Evolutionary conservation across 2,888 invertebrate genomes (phyloP).

Genomic region (Carcina quercana): DNA sequence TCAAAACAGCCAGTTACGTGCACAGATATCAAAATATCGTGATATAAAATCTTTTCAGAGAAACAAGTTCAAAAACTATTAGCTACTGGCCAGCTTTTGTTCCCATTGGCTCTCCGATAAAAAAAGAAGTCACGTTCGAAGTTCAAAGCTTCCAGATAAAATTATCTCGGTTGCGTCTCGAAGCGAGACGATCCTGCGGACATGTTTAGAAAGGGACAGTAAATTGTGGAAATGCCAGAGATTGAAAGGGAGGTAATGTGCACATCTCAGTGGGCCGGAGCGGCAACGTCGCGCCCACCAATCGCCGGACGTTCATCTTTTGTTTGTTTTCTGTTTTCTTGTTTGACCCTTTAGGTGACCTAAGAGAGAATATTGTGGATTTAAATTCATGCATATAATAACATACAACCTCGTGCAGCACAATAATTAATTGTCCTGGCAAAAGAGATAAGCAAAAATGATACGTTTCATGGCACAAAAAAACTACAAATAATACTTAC

Average conservation of each 20-base stretch:
- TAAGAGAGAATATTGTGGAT: constrained; percentile 28
- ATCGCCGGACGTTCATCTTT: constrained; percentile 52
- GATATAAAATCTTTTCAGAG: background rate
- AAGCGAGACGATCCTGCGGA: constrained; percentile 70
- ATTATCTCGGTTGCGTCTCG: constrained; percentile 70
- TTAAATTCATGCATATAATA: no score
- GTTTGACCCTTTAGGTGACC: constrained; percentile 29
- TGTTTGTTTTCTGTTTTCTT: constrained; percentile 45
- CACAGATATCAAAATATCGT: background rate
- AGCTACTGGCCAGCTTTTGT: constrained; percentile 1
- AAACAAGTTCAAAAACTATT: background rate
- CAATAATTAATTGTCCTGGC: constrained; percentile 22
- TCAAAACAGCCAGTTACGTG: no score
- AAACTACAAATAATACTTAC: constrained; percentile 22
- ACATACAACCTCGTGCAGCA: no score
- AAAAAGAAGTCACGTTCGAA: constrained; percentile 57
- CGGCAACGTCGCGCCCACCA: constrained; percentile 70
- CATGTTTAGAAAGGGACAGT: constrained; percentile 39
- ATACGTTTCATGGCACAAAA: constrained; percentile 11
- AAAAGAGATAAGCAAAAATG: constrained; percentile 15
- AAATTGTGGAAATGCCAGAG: constrained; percentile 16
- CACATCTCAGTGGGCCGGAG: constrained; percentile 57
- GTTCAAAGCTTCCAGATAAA: constrained; percentile 63
- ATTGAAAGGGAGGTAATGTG: constrained; percentile 32
- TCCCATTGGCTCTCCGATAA: constrained; percentile 41